Base-by-base conservation (phyloP, 2,888 invertebrate species). In the Fragum sueziense region DNA sequence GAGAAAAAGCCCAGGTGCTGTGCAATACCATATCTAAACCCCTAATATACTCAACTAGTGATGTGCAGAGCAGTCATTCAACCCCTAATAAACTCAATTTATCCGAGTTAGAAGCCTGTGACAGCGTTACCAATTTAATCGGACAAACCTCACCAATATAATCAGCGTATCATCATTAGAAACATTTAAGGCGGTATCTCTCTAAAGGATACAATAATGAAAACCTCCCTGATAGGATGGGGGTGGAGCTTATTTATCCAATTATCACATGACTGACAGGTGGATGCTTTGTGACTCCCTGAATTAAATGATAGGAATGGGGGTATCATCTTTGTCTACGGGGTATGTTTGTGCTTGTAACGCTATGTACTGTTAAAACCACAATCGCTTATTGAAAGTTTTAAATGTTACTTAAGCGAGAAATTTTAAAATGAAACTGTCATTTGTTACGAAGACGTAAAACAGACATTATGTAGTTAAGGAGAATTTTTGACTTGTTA, bases 231-330 rank as follows among this genome's bases (percentile, higher is more conserved):
- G 37, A 34, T 37, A 72, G 52, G 57, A 14, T 29, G 29, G 70
- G 54, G 80, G 80, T 70, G 80, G 76, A 68, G 76, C 41, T 20
- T 59, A 27, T 3, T 27, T 25, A n/a, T 69, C 37, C 62, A 73
- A 79, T 79, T 75, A 71, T 73, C 76, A 67, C 54, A 27, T 70
- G 80, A 80, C 70, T 76, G 80, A 80, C 80, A 76, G 61, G 68
- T 59, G 62, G 72, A 73, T 80, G 76, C 37, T 68, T 59, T 67
- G 67, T 52, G 57, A 74, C 74, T 74, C 37, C n/a, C 22, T 67
- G 74, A 25, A 74, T 69, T 67, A 47, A 41, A 20, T 27, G 67
- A 73, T 73, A 74, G 74, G 68, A 68, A 61, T n/a, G n/a, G 52
- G 74, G 67, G 74, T 74, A 57, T 74, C 69, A 54, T 69, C 69